phyloP scores from a whole-genome alignment of 2,113 vertebrate species.

The Camelus dromedarius region DNA sequence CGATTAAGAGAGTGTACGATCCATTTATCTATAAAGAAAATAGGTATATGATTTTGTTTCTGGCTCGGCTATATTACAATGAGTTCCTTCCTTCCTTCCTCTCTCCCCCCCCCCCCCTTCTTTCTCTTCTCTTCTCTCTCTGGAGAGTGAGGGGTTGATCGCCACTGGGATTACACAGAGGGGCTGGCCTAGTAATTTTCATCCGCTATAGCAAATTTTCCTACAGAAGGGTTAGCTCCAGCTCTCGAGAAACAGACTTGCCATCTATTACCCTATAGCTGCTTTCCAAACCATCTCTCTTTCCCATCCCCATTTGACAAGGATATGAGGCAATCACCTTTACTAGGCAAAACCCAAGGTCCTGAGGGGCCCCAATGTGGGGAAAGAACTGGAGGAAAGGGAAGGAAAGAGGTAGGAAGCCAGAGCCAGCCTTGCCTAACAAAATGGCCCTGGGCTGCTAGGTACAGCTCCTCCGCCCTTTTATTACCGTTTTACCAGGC shows the following conservation, averaged over 20 bases:
- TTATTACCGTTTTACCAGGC: not conserved
- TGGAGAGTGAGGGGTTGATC: not conserved
- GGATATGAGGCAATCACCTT: not conserved
- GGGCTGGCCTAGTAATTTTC: not conserved
- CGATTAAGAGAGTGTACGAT: not conserved
- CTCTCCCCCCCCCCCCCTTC: too few relatives aligned
- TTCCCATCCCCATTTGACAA: not conserved
- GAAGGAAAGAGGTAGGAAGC: not conserved
- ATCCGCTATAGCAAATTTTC: not conserved
- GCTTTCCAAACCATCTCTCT: not conserved
- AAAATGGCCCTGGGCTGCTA: not conserved
- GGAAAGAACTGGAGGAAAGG: not conserved
- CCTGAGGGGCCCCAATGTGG: not conserved
- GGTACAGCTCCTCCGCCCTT: not conserved
- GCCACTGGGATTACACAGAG: not conserved
- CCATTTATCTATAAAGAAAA: conserved; percentile 34
- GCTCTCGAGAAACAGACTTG: not conserved
- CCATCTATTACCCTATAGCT: not conserved
- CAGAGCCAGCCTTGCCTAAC: not conserved
- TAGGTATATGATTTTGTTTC: not conserved
- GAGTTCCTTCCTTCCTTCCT: not conserved
- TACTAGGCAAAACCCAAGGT: not conserved
- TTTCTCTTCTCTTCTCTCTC: not conserved
- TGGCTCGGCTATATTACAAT: not conserved
- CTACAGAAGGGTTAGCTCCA: not conserved